phyloP scores from a whole-genome alignment of 37 sponge, comb jelly and placozoan genomes.

The Halichondria panicea region DNA sequence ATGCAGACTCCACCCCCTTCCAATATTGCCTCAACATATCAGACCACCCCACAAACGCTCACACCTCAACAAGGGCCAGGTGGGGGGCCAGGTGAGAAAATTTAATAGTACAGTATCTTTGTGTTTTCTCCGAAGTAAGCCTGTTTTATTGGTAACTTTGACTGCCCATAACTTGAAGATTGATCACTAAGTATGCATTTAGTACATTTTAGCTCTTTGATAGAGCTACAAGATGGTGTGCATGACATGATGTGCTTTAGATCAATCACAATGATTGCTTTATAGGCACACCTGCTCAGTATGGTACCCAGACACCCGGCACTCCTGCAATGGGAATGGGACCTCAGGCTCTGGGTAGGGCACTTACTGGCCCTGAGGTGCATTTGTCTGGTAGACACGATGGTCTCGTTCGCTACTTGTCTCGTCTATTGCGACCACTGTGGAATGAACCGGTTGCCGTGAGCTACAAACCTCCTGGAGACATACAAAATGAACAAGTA shows the following conservation, averaged over 20 bases:
- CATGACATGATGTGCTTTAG: too few species aligned
- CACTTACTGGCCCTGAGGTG: conserved; percentile 88
- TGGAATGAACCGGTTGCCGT: conserved; percentile 48
- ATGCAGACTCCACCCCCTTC: conserved; percentile 1
- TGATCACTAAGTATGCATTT: too few species aligned
- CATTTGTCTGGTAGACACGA: conserved; percentile 79
- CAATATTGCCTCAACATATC: neutral
- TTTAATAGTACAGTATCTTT: too few species aligned
- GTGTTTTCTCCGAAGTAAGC: too few species aligned
- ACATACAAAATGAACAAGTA: conserved; percentile 35
- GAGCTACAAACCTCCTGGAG: conserved; percentile 21
- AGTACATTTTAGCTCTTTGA: too few species aligned
- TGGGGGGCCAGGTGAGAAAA: too few species aligned
- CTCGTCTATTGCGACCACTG: conserved; percentile 76
- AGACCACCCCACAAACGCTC: too few species aligned
- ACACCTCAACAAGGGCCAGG: too few species aligned
- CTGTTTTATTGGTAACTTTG: too few species aligned
- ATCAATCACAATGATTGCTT: conserved; percentile 1
- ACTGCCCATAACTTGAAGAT: too few species aligned
- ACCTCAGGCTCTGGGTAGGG: conserved; percentile 75
- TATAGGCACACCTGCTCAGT: neutral
- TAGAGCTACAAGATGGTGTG: too few species aligned
- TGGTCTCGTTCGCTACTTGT: conserved; percentile 85
- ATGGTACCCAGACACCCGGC: conserved; percentile 13
- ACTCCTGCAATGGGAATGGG: neutral